Conservation (phyloP, 2,113 vertebrate genomes). For the Charadrius vociferus region DNA sequence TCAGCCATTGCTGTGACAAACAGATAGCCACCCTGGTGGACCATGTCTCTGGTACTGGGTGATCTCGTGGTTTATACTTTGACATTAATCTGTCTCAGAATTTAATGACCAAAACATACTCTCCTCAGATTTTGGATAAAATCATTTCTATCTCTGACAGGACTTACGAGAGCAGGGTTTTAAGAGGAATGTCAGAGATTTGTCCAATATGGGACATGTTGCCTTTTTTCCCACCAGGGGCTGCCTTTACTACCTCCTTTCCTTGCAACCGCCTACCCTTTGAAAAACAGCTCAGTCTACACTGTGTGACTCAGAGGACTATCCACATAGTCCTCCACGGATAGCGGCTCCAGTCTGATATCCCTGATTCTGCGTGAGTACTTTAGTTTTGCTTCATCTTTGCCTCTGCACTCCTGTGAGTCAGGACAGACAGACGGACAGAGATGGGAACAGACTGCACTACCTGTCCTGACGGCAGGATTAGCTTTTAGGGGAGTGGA, state of each 20-base stretch:
- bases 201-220: not conserved
- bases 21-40: not conserved
- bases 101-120: not conserved
- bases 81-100: not conserved
- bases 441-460: not conserved
- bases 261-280: not conserved
- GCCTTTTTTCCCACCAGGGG: not conserved
- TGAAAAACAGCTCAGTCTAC: not conserved
- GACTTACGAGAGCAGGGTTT: not conserved
- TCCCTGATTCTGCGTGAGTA: not conserved
- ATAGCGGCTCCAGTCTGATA: not conserved
- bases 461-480: not conserved
- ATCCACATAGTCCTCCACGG: accelerated
- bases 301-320: not conserved
- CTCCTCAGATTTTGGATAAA: not conserved
- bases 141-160: not conserved
- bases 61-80: not conserved
- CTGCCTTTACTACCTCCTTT: not conserved
- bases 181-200: not conserved
- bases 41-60: not conserved
- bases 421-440: not conserved
- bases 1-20: not conserved
- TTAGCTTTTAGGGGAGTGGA: too few species aligned
- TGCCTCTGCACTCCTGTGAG: not conserved
- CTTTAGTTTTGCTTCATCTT: not conserved